Conservation (phyloP, 2,113 vertebrate genomes). For the Leptobrachium ailaonicum region DNA sequence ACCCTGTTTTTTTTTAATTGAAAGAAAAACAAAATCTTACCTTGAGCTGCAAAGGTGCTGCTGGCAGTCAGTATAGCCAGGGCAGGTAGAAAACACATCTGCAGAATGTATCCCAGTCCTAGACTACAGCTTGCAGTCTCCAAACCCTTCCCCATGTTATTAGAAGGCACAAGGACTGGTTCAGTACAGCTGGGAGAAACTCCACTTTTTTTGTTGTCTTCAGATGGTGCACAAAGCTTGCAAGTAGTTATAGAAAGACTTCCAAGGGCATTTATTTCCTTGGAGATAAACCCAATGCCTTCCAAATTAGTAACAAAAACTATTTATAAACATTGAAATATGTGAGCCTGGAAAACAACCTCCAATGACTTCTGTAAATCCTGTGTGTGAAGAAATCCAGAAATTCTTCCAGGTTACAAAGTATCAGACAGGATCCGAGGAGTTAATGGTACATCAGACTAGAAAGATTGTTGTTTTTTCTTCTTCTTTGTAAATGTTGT, state of each 20-base stretch:
- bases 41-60: slow-evolving; percentile 78
- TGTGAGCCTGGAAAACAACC: slow-evolving; percentile 5
- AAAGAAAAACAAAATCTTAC: slow-evolving; percentile 65
- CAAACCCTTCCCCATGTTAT: slow-evolving; percentile 79
- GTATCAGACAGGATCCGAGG: slow-evolving; percentile 5
- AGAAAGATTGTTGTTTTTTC: no score
- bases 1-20: no score
- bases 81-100: slow-evolving; percentile 77
- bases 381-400: background rate
- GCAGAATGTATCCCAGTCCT: slow-evolving; percentile 75
- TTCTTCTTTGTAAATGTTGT: slow-evolving; percentile 8
- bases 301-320: background rate
- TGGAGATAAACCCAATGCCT: slow-evolving; percentile 8
- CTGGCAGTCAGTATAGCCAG: slow-evolving; percentile 76
- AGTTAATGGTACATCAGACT: background rate
- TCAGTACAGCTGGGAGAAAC: slow-evolving; percentile 11
- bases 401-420: slow-evolving; percentile 3
- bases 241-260: slow-evolving; percentile 40
- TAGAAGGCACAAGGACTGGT: slow-evolving; percentile 22
- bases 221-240: slow-evolving; percentile 12
- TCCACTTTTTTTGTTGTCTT: slow-evolving; percentile 36
- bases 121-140: slow-evolving; percentile 79
- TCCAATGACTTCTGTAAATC: slow-evolving; percentile 30
- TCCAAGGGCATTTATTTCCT: slow-evolving; percentile 40
- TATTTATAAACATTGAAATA: no score